Evolutionary conservation across 2,113 vertebrate genomes (phyloP), one percentile per base, ranked within the genome.

Genomic region (Epinephelus moara): DNA sequence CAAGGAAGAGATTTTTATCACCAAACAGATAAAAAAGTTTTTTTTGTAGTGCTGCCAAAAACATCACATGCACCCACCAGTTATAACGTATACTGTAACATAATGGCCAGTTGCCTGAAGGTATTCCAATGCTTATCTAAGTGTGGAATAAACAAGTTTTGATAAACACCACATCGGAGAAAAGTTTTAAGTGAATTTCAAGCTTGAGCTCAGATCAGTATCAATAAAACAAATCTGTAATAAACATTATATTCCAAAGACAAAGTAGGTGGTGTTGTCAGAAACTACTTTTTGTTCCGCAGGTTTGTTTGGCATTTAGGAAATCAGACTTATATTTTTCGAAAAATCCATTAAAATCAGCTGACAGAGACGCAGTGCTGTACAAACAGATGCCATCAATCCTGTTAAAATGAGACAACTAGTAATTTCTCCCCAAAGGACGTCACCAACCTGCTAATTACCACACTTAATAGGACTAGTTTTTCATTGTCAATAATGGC

Each of bases 1-100:
- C 81, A 68, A 62, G 27, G 60, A n/a, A 72, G 23, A 83, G 50
- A 80, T 83, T 64, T 70, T 82, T 63, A 89, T 87, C 66, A 74
- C 33, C 50, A 23, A 57, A 69, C 47, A 74, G 74, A 87, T 76
- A 78, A 69, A 88, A 45, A 82, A 62, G 17, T 63, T 83, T 68
- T 47, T 70, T 47, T 82, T 84, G 56, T 75, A 67, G 33, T 6
- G 18, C 17, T 68, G 79, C 87, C 87, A 88, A 81, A 86, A 74
- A 52, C 23, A 50, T 70, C 56, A 80, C 60, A 62, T 56, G 40
- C 74, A 42, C 25, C 17, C 23, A 66, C 1, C 45, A 33, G 23
- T 76, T 73, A 14, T 13, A 45, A 64, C 23, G n/a, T 45, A 42
- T 75, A 19, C 33, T 37, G 33, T 72, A 56, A 33, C 37, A 47